Percentiles rank a stretch among this genome's conserved stretches.
phyloP scores from a whole-genome alignment of 2,888 invertebrate species.

The Synanthedon vespiformis region DNA sequence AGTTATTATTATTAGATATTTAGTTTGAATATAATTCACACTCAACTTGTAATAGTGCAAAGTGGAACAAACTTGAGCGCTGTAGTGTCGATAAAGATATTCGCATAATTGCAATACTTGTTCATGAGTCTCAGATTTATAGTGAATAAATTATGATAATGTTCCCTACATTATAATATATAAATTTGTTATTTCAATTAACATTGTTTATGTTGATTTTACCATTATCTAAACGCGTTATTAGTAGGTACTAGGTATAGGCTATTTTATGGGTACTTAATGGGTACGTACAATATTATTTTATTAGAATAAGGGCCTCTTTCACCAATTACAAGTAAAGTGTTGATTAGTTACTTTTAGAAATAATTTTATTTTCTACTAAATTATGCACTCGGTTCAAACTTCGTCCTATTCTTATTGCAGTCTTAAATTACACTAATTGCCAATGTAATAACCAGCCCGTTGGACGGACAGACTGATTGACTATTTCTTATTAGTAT shows the following conservation, averaged over 20 bases:
- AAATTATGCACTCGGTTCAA: too few relatives aligned
- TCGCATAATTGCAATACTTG: constrained; percentile 37
- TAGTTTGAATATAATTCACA: too few relatives aligned
- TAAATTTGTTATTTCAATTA: constrained; percentile 1
- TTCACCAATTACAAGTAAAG: neutral
- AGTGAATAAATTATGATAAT: constrained; percentile 44
- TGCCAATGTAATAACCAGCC: neutral
- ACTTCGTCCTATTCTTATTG: too few relatives aligned
- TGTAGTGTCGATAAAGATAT: constrained; percentile 29
- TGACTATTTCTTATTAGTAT: constrained; percentile 40
- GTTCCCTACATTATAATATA: constrained; percentile 8
- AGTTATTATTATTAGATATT: too few relatives aligned
- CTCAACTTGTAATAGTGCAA: neutral
- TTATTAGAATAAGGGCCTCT: neutral
- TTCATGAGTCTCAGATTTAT: constrained; percentile 31
- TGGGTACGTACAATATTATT: too few relatives aligned
- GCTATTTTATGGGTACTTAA: neutral
- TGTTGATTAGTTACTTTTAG: too few relatives aligned
- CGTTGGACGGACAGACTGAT: constrained; percentile 12
- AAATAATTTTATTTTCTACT: too few relatives aligned
- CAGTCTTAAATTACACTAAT: neutral
- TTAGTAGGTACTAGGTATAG: neutral
- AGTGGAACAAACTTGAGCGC: constrained; percentile 9
- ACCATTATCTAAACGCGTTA: neutral
- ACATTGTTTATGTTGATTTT: neutral